Conservation (phyloP, 1,140 invertebrate genomes). For the Drosophila sturtevanti region DNA sequence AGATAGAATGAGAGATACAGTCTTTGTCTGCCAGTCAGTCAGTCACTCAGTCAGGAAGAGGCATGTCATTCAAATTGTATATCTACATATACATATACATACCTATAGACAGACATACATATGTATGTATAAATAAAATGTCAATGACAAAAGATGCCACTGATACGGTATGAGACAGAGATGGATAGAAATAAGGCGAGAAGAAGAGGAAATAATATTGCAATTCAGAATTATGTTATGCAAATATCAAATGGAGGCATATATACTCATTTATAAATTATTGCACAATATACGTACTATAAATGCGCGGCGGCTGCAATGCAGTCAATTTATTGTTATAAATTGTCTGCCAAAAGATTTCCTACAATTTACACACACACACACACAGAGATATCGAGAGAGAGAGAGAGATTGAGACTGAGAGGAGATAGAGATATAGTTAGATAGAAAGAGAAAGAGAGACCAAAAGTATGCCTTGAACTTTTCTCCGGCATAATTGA, state of each 20-base stretch:
- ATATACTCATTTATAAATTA: conserved; percentile 38
- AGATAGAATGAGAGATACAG: background rate
- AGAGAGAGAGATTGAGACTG: background rate
- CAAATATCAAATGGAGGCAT: conserved; percentile 43
- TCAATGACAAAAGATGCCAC: conserved; percentile 35
- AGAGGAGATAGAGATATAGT: background rate
- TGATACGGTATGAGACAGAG: background rate
- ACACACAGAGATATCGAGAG: background rate
- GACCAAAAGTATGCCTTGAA: background rate
- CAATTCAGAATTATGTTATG: conserved; percentile 57
- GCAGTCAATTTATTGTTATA: conserved; percentile 8
- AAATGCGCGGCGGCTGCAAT: background rate
- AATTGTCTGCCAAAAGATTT: conserved; percentile 9
- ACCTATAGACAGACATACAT: conserved; percentile 10
- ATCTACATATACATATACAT: background rate
- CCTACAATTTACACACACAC: background rate
- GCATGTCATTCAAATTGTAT: conserved; percentile 7
- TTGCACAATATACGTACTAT: background rate
- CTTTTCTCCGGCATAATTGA: conserved; percentile 5
- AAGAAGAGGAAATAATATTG: conserved; percentile 44
- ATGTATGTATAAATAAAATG: conserved; percentile 58
- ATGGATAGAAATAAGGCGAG: background rate
- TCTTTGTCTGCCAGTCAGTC: conserved; percentile 32
- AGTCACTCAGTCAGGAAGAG: conserved; percentile 3
- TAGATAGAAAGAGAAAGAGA: background rate